Percentiles rank a stretch among this genome's conserved stretches.
These are phyloP conservation scores for Idris sp. DNA, from an alignment of 1,140 invertebrate genomes.

Conservation along the genomic window DNA sequence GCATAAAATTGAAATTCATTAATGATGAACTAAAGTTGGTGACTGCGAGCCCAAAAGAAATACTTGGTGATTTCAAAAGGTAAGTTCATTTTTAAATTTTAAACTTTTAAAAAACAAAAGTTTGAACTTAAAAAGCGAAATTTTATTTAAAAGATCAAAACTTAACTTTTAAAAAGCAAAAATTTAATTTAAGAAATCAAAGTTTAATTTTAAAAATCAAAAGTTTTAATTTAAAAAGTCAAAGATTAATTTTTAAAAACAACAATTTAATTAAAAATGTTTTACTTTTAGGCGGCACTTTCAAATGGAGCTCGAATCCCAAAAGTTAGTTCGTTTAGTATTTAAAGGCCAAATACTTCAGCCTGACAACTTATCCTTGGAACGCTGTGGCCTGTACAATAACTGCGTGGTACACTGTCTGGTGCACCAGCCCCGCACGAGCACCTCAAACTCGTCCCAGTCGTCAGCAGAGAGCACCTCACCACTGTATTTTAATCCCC, in stretches of 20 bases:
- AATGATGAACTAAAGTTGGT: conserved; percentile 91
- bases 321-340: conserved; percentile 89
- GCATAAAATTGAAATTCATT: conserved; percentile 90
- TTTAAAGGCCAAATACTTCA: conserved; percentile 92
- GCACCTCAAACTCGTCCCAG: conserved; percentile 54
- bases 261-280: too few relatives aligned
- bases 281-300: conserved; percentile 87
- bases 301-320: conserved; percentile 84
- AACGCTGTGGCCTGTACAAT: conserved; percentile 88
- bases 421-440: conserved; percentile 81
- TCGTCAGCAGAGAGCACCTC: conserved; percentile 66
- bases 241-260: too few relatives aligned
- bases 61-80: conserved; percentile 92
- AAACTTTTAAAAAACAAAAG: too few relatives aligned
- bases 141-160: too few relatives aligned
- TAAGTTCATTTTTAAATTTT: too few relatives aligned
- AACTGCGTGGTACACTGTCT: conserved; percentile 94
- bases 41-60: conserved; percentile 85
- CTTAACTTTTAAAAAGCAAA: too few relatives aligned
- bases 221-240: too few relatives aligned
- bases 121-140: too few relatives aligned
- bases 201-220: too few relatives aligned
- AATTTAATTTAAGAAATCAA: too few relatives aligned
- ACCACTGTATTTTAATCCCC: conserved; percentile 69
- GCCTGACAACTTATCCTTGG: conserved; percentile 86